Conservation (phyloP, 2,797 vertebrate species). For the Gymnothorax javanicus region DNA sequence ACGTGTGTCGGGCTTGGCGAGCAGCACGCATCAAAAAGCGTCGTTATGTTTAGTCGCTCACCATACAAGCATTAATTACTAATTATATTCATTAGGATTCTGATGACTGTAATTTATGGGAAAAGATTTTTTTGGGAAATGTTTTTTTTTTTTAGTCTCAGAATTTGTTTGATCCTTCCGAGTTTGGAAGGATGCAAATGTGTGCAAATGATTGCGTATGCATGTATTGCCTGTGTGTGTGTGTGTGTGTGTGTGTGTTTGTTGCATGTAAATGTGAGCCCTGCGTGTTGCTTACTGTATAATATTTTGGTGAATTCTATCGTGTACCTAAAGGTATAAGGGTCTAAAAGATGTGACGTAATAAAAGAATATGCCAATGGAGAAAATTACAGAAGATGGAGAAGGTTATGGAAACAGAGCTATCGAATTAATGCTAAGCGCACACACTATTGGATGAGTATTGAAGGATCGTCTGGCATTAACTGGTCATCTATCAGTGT, state of each 20-base stretch:
- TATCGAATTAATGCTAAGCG: not conserved
- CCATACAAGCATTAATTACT: constrained; percentile 26
- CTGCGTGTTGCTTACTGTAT: constrained; percentile 1
- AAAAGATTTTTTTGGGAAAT: not conserved
- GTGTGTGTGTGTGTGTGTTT: not conserved
- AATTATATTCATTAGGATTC: constrained; percentile 28
- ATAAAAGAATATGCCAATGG: not conserved
- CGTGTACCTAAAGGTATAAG: not conserved
- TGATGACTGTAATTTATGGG: constrained; percentile 32
- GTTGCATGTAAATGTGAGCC: not conserved
- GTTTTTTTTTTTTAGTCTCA: constrained; percentile 10
- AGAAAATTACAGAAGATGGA: not conserved
- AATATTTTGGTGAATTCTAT: not conserved
- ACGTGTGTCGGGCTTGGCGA: constrained; percentile 31
- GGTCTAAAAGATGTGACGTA: not conserved
- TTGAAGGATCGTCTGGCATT: constrained; percentile 12
- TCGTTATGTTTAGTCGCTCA: not conserved
- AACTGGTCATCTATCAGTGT: constrained; percentile 24
- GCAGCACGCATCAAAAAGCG: constrained; percentile 5
- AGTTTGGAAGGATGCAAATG: not conserved
- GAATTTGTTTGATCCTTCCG: constrained; percentile 23
- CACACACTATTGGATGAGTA: not conserved
- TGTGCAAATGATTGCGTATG: not conserved
- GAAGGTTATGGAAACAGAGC: not conserved
- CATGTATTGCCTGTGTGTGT: not conserved